A percentile compares a stretch with the other conserved stretches of the same genome.
Evolutionary conservation across 2,888 invertebrate genomes (phyloP).

Genomic region (Agrotis exclamationis): DNA sequence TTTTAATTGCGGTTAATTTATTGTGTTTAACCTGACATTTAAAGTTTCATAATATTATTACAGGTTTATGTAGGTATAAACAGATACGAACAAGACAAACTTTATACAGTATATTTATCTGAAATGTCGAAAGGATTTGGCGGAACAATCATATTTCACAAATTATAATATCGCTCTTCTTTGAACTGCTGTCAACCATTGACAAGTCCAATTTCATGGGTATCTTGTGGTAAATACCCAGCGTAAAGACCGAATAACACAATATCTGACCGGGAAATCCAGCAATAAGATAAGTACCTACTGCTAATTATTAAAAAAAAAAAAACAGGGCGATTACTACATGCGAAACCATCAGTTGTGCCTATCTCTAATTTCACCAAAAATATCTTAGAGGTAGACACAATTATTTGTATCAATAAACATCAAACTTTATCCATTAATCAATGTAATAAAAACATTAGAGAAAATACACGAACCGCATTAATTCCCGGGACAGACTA

Average conservation of each 20-base stretch:
- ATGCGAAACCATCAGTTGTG: no score
- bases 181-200: no score
- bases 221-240: background rate
- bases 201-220: no score
- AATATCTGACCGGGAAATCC: background rate
- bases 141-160: no score
- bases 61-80: constrained; percentile 6
- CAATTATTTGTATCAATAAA: background rate
- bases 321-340: no score
- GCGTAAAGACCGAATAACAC: background rate
- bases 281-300: no score
- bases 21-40: background rate
- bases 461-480: constrained; percentile 24
- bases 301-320: no score
- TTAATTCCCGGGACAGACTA: constrained; percentile 31
- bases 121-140: no score
- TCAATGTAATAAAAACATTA: constrained; percentile 35
- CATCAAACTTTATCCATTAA: constrained; percentile 18
- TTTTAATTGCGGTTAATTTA: constrained; percentile 29
- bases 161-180: no score
- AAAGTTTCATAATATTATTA: constrained; percentile 5
- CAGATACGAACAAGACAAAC: no score
- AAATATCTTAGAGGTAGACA: background rate
- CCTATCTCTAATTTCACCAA: background rate
- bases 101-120: no score